These are phyloP conservation scores for Hymenopus coronatus DNA, from an alignment of 2,888 invertebrate species.

Conservation along the genomic window DNA sequence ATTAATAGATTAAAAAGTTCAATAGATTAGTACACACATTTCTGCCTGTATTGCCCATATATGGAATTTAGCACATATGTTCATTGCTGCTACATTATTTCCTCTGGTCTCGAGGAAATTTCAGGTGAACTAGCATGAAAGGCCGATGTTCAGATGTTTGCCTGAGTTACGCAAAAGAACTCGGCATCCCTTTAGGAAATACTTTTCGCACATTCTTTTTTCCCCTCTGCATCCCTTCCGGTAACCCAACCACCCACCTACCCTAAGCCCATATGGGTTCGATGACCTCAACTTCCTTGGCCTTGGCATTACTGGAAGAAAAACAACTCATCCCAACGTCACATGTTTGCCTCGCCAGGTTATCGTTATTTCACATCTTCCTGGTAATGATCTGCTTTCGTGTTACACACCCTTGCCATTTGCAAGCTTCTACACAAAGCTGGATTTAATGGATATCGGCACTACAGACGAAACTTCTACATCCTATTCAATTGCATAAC, in stretches of 20 bases:
- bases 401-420: background rate
- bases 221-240: background rate
- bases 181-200: background rate
- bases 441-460: no score
- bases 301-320: conserved; percentile 26
- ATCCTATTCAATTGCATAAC: no score
- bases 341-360: background rate
- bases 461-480: no score
- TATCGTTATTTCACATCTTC: background rate
- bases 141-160: background rate
- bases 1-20: no score
- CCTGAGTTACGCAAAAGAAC: background rate
- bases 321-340: conserved; percentile 18
- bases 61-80: no score
- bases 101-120: no score
- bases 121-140: background rate
- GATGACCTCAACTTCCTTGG: conserved; percentile 15
- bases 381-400: background rate
- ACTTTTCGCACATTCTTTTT: background rate
- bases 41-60: no score
- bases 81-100: no score
- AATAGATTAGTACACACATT: no score
- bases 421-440: background rate
- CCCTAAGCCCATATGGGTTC: background rate
- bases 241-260: background rate